Evolutionary conservation across 2,888 invertebrate species (phyloP), one percentile per base, ranked within the genome.

Genomic region (Phyllotreta striolata): DNA sequence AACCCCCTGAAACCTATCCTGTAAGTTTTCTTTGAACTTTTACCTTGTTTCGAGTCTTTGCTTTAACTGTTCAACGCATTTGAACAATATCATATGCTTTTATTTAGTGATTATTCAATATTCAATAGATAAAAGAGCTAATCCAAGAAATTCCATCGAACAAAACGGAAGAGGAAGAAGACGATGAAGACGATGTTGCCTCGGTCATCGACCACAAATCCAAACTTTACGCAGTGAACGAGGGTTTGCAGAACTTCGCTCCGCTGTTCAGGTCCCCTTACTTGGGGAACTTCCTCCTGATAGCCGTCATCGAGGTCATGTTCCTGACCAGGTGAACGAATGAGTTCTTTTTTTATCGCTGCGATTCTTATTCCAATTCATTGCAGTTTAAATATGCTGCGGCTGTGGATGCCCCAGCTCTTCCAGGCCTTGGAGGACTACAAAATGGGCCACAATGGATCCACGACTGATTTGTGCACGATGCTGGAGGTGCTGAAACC

Each of bases 341-440:
- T 1, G 13, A 3, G 9, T 47, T 14, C 9, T 12, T 3, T 10
- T 47, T 13, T 5, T 47, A 47, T 3, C 13, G 13, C 9, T 2
- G 6, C 4, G 10, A 3, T 0, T 13, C 8, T 0, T 47, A 12
- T 10, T 39, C 12, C 13, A 24, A 24, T 24, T 3, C 24, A 24
- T 69, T 75, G 49, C 58, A 80, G 80, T 60, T 56, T 90, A 68
- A 94, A 94, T 76, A 92, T 93, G 0, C 83, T 95, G 44, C 89
- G 93, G 35, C 14, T 62, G 12, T 95, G 95, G 95, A 86, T 93
- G 68, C 94, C 94, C 0, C 92, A 93, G 76, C 83, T 95, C 10
- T 93, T 93, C 68, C 87, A 90, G 55, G 89, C 90, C 78, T 88
- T 90, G 44, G 77, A 76, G 56, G 78, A 80, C 63, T 80, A 78